Base-by-base conservation (phyloP, 2,113 vertebrate species). In the Daphoenositta chrysoptera region DNA sequence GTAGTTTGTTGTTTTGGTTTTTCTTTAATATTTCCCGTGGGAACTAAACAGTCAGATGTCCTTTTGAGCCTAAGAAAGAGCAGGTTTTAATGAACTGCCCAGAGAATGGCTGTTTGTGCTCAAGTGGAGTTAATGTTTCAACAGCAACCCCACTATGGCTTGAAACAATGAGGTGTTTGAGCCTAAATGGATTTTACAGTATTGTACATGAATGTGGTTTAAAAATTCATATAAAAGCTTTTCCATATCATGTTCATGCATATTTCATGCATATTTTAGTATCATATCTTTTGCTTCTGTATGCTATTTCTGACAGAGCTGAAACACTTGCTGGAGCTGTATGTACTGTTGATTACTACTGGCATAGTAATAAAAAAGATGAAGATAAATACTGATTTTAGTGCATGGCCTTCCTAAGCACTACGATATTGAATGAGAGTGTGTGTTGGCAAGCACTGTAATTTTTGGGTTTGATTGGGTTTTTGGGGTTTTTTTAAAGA, bases 41-140 rank as follows among this genome's bases (percentile, higher is more conserved):
- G 78, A 95, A 51, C 35, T 35, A 48, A 94, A 61, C 26, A 92
- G 51, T 77, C 45, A 89, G 85, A 91, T 88, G 54, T 88, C 85
- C 75, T 86, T 97, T 83, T 0, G 4, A 93, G 90, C 71, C 94
- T 91, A 86, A 68, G 84, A 87, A 96, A 83, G 65, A 71, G 54
- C 73, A 53, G 42, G 68, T 95, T 97, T 95, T 96, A 93, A 93
- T 92, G 82, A 96, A 86, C 88, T 91, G 90, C 58, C 91, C 86
- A 75, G 70, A 96, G 50, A 96, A 84, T 21, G 39, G 33, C 66
- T 93, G 58, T 80, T 96, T 93, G 83, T 89, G 68, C 50, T 95
- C 64, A 93, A 88, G 64, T 83, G 50, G 64, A 91, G 76, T 89
- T 96, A 95, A 90, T 37, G 39, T 96, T 97, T 89, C 53, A 96